Evolutionary conservation across 2,888 invertebrate genomes (phyloP), one percentile per base, ranked within the genome.

Genomic region (Galerucella pusilla): DNA sequence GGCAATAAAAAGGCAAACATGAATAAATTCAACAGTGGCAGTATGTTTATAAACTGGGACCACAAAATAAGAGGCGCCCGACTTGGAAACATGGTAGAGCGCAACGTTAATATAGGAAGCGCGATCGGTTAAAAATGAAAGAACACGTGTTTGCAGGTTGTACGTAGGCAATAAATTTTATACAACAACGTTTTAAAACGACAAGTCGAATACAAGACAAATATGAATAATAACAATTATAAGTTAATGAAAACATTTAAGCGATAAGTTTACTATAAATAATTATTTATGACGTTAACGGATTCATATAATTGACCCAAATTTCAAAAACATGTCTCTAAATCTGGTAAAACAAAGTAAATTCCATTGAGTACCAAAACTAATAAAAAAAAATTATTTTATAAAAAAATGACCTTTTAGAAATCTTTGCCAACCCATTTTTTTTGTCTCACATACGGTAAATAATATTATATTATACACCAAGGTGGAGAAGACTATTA

Each of bases 31-130:
- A 25, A 46, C 45, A 52, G 11, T 63, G 28, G 63, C 61, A 25
- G 35, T 69, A 12, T 70, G 42, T 70, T 70, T 70, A 70, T 63
- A 70, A 70, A 49, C 70, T 70, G 25, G 35, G 2, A 70, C 64
- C 52, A 10, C 63, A 52, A 70, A 52, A 52, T 70, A 54, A 45
- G 61, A 65, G 46, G 46, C 46, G 61, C 35, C 35, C 61, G 35
- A 35, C 10, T 46, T n/a, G 11, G 20, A 64, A 64, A 42, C n/a
- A n/a, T 25, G 42, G 35, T 63, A 63, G 35, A 28, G 42, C 35
- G 10, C 14, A 42, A 65, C 64, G 11, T 9, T 57, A 16, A 20
- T 57, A 10, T 6, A n/a, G 11, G 20, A 20, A 20, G 20, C 20
- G 20, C 16, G 16, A 65, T 65, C 9, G 20, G 64, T 65, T 46